Evolutionary conservation across 2,888 invertebrate species (phyloP).

Genomic region (Scaptomyza flava): DNA sequence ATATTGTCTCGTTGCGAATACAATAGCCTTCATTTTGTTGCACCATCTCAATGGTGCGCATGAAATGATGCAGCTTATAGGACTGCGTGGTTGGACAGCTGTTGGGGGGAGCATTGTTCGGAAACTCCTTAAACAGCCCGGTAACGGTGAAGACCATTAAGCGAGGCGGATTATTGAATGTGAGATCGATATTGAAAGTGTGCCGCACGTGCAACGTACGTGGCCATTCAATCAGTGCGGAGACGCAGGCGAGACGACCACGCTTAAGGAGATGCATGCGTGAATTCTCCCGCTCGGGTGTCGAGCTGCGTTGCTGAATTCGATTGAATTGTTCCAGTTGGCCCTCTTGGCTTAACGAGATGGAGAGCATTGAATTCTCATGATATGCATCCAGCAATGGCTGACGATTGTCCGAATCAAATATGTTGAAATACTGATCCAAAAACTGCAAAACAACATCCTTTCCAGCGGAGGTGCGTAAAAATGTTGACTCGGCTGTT

Average conservation of each 20-base stretch:
- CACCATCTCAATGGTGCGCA: neutral
- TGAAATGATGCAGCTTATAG: neutral
- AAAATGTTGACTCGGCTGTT: slow-evolving; percentile 13
- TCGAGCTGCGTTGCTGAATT: slow-evolving; percentile 86
- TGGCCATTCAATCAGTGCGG: slow-evolving; percentile 93
- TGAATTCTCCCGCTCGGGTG: slow-evolving; percentile 85
- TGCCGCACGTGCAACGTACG: slow-evolving; percentile 93
- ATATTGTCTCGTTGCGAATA: neutral
- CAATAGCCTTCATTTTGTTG: neutral
- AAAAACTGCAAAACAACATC: slow-evolving; percentile 89
- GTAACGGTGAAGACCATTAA: neutral
- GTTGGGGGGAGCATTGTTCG: too few species aligned
- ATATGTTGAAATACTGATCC: slow-evolving; percentile 85
- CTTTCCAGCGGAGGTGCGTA: slow-evolving; percentile 62
- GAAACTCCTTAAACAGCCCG: neutral
- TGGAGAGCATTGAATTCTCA: slow-evolving; percentile 84
- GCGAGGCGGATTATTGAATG: slow-evolving; percentile 85
- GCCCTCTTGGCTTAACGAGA: slow-evolving; percentile 75
- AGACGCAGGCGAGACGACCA: slow-evolving; percentile 92
- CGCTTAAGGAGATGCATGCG: slow-evolving; percentile 89
- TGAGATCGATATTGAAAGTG: slow-evolving; percentile 95
- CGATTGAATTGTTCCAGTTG: slow-evolving; percentile 86
- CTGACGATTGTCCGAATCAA: slow-evolving; percentile 84
- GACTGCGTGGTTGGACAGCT: too few species aligned
- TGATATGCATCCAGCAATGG: slow-evolving; percentile 89